Base-by-base conservation (phyloP, 2,888 invertebrate genomes). In the Limnephilus auricula region DNA sequence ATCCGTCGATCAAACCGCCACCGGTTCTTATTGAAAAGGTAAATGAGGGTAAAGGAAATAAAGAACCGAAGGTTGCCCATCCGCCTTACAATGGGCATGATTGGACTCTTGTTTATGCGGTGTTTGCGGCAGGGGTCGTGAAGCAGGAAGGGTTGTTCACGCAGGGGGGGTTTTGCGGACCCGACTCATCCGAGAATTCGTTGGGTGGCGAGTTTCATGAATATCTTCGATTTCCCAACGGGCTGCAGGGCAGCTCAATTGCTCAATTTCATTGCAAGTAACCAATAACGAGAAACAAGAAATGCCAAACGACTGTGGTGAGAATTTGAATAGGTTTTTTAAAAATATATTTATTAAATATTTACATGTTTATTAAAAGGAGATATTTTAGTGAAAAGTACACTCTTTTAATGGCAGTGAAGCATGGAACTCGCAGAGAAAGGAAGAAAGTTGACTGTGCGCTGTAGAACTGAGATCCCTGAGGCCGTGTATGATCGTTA, bases 91-190 rank as follows among this genome's bases (percentile, higher is more conserved):
- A 65, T 31, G 65, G 87, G 30, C 31, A 87, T 87, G 87, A 87
- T 87, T 87, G 87, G 87, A 87, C 65, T 45, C 65, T 65, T 87
- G 87, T 87, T 87, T 87, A 87, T 87, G 87, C 50, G 87, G 87
- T 87, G 87, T 87, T 87, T 87, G 87, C 65, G 87, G 87, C 87
- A 31, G 89, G 50, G 90, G 89, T 89, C 85, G 85, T 89, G 83
- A 83, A 30, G 79, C 25, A 3, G 25, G 79, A 6, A 79, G 89
- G 89, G 89, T 37, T 83, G 80, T 89, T 89, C 37, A 79, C 84
- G 50, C 83, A 37, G 84, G 9, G 50, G 85, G 40, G 30, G 87
- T 87, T 32, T 34, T 18, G 31, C n/a, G 87, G 65, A 50, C 87
- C 32, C 32, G 50, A 87, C 34, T 87, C 87, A 65, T 87, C n/a